Conservation (phyloP, 1,140 invertebrate genomes). For the Zaprionus ornatus region DNA sequence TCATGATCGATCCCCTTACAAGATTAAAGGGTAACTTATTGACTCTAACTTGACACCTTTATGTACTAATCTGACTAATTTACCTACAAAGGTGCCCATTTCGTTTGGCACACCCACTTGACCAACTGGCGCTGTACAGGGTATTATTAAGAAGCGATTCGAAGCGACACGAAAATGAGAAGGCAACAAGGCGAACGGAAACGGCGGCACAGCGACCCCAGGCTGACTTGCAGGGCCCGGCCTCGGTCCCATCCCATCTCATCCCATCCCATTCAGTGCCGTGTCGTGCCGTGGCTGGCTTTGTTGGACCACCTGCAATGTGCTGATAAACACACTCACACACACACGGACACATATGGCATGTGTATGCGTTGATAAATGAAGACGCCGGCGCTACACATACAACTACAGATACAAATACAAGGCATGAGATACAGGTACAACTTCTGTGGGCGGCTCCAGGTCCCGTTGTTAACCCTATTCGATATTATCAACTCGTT, state of each 20-base stretch:
- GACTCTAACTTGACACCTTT: too few species aligned
- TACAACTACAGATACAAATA: slow-evolving; percentile 11
- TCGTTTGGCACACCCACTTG: neutral
- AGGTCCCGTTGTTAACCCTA: slow-evolving; percentile 29
- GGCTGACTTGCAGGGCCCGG: slow-evolving; percentile 52
- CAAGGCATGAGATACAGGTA: too few species aligned
- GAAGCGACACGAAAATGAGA: slow-evolving; percentile 34
- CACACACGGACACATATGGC: slow-evolving; percentile 12
- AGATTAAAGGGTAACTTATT: too few species aligned
- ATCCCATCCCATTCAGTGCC: slow-evolving; percentile 16
- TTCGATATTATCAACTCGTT: slow-evolving; percentile 62
- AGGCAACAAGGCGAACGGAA: slow-evolving; percentile 63
- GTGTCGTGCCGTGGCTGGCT: slow-evolving; percentile 30
- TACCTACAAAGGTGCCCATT: neutral
- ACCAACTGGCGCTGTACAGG: neutral
- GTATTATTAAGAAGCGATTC: slow-evolving; percentile 34
- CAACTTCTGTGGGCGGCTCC: slow-evolving; percentile 55
- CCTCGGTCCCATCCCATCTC: slow-evolving; percentile 26
- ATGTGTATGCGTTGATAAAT: slow-evolving; percentile 57
- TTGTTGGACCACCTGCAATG: slow-evolving; percentile 77
- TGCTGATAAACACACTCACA: slow-evolving; percentile 74
- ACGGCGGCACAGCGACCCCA: slow-evolving; percentile 56
- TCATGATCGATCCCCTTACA: too few species aligned
- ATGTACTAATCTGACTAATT: neutral
- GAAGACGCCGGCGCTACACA: slow-evolving; percentile 73